Evolutionary conservation across 2,888 invertebrate species (phyloP), one percentile per base, ranked within the genome.

Genomic region (Limnephilus auricula): DNA sequence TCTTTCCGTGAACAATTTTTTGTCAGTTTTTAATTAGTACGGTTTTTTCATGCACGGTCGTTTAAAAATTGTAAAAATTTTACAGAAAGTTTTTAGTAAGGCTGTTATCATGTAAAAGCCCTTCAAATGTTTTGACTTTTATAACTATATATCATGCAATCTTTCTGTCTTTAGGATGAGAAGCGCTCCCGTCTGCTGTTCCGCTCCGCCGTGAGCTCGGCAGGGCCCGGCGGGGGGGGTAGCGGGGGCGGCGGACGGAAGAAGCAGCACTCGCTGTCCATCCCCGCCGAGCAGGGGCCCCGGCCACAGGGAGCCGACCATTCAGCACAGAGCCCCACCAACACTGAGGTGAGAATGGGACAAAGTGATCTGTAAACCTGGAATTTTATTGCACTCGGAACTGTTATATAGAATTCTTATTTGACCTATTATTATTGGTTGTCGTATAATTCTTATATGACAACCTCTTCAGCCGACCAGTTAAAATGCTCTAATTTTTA

Each of bases 131-230:
- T 65, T 18, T 25, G 25, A 18, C 25, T 65, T 65, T 3, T n/a
- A 65, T 5, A 18, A 25, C 65, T 18, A 65, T 18, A 2, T 50
- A 50, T 25, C 25, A 18, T 65, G 25, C 65, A 65, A 25, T 25
- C 18, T 25, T 65, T 65, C 2, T 65, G 25, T 65, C 4, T 18
- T 12, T 45, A 96, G 95, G 96, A 96, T 93, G 96, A 96, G 94
- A 96, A 96, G 94, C 96, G 97, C 89, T 97, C 97, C 82, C 96
- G 97, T 92, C 94, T 98, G 90, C 94, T 98, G 90, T 98, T 97
- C 94, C 95, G 97, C 30, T 97, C 97, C 91, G 96, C 97, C 0
- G 96, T 96, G 0, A 96, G 96, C 93, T 96, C 96, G 25, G 95
- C 96, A 79, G 96, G 95, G 1, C 96, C 96, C 25, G 65, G 65